phyloP scores from a whole-genome alignment of 2,797 vertebrate genomes.

The Vireo griseus region DNA sequence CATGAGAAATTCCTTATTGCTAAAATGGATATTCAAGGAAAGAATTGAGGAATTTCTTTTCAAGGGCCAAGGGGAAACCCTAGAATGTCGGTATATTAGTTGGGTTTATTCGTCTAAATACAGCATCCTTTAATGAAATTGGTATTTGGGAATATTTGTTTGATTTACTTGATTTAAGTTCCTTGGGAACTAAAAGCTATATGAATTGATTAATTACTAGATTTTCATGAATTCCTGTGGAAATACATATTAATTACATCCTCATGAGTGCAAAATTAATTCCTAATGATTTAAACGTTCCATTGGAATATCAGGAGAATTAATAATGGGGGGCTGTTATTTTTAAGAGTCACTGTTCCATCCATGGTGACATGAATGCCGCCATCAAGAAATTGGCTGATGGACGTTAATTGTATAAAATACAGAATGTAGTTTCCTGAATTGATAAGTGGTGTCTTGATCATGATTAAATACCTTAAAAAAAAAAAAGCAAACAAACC shows the following conservation, averaged over 20 bases:
- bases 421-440: not conserved
- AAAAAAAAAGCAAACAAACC: not conserved
- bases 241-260: constrained; percentile 58
- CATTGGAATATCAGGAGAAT: constrained; percentile 54
- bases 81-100: not conserved
- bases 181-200: not conserved
- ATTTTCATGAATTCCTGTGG: constrained; percentile 56
- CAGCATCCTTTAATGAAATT: not conserved
- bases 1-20: not conserved
- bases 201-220: constrained; percentile 54
- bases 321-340: constrained; percentile 60
- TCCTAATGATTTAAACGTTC: constrained; percentile 58
- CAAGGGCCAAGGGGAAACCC: not conserved
- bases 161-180: constrained; percentile 24
- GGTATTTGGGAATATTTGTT: constrained; percentile 9
- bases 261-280: constrained; percentile 55
- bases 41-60: not conserved
- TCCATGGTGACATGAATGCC: not conserved
- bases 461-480: not conserved
- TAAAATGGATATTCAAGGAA: not conserved
- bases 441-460: constrained; percentile 8
- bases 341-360: constrained; percentile 46
- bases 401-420: constrained; percentile 25
- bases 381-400: not conserved
- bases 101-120: not conserved